Conservation (phyloP, 2,888 invertebrate species). For the Amorpha juglandis region DNA sequence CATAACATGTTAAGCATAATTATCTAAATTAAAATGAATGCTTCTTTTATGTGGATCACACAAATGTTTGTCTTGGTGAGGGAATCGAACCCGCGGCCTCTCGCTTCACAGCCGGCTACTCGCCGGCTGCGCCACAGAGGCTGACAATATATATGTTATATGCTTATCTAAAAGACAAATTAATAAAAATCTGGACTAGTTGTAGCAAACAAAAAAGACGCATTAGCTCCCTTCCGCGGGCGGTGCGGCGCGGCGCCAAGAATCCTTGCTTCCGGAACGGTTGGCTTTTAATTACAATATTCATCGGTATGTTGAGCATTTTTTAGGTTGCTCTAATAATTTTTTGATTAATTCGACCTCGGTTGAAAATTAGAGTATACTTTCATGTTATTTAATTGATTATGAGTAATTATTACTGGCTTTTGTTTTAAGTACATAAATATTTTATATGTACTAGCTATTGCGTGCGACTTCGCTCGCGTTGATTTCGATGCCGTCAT, state of each 20-base stretch:
- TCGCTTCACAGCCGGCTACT: too few species aligned
- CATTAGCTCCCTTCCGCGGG: not conserved
- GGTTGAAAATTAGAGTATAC: not conserved
- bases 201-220: not conserved
- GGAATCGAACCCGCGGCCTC: too few species aligned
- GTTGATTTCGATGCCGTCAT: too few species aligned
- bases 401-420: not conserved
- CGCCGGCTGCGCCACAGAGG: too few species aligned
- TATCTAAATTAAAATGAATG: too few species aligned
- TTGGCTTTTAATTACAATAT: constrained; percentile 5
- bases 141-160: too few species aligned
- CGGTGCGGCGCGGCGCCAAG: constrained; percentile 3
- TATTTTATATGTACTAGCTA: too few species aligned
- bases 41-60: too few species aligned
- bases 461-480: too few species aligned
- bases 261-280: not conserved
- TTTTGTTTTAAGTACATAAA: not conserved
- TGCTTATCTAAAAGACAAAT: not conserved
- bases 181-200: not conserved
- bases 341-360: not conserved
- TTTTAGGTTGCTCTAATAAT: not conserved
- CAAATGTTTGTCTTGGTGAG: too few species aligned
- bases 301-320: not conserved
- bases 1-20: too few species aligned
- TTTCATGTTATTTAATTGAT: not conserved